phyloP scores from a whole-genome alignment of 2,113 vertebrate genomes.

The Cheirogaleus medius region DNA sequence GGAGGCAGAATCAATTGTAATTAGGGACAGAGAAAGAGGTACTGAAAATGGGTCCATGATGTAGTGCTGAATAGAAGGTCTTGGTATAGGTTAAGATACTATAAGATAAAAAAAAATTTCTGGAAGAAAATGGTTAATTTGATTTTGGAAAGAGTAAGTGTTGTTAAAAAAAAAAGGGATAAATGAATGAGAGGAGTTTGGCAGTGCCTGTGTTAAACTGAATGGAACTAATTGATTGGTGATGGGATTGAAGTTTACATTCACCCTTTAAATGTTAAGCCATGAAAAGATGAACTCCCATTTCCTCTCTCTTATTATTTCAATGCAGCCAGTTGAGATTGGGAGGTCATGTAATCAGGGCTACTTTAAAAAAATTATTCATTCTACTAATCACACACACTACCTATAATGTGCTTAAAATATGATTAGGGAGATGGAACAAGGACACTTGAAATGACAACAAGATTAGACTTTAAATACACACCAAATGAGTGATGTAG shows the following conservation, averaged over 20 bases:
- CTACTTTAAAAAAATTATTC: neutral
- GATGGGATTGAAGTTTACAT: neutral
- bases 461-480: neutral
- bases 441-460: neutral
- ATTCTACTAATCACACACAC: neutral
- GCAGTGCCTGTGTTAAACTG: neutral
- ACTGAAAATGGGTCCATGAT: neutral
- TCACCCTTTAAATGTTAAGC: neutral
- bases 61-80: neutral
- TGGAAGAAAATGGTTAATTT: neutral
- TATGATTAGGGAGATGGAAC: neutral
- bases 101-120: neutral
- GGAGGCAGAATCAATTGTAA: neutral
- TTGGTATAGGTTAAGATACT: neutral
- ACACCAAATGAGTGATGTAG: neutral
- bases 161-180: neutral
- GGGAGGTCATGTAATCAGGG: neutral
- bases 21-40: neutral
- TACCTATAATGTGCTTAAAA: neutral
- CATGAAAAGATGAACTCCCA: neutral
- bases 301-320: neutral
- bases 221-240: neutral
- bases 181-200: neutral
- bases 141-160: constrained; percentile 13
- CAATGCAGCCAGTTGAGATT: neutral